Conservation (phyloP, 2,113 vertebrate species). For the Danio rerio region DNA sequence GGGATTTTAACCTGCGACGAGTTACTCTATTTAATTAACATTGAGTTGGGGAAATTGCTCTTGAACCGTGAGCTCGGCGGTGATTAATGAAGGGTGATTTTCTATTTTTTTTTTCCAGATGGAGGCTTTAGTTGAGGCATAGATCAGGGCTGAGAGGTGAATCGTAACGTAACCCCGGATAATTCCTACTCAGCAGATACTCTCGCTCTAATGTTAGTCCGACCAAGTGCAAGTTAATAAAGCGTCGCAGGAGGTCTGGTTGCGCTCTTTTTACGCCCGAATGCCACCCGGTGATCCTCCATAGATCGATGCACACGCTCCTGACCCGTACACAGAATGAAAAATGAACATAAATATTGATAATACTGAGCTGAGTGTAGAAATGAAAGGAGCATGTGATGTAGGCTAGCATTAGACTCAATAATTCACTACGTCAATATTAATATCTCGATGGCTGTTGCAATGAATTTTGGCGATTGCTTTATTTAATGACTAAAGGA, state of each 20-base stretch:
- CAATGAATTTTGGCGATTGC: no score
- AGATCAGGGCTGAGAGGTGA: conserved; percentile 57
- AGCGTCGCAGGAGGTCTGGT: background rate
- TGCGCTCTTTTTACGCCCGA: background rate
- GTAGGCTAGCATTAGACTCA: no score
- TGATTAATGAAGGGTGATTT: conserved; percentile 47
- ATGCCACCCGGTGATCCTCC: background rate
- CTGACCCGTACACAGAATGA: background rate
- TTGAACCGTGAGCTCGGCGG: conserved; percentile 34
- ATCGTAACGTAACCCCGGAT: conserved; percentile 53
- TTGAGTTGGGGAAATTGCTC: conserved; percentile 50
- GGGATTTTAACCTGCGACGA: conserved; percentile 28
- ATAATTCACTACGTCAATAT: no score
- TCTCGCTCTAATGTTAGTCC: conserved; percentile 14
- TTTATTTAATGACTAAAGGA: no score
- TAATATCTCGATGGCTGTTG: no score
- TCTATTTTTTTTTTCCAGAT: conserved; percentile 46
- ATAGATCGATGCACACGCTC: background rate
- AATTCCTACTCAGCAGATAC: conserved; percentile 59
- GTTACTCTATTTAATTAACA: conserved; percentile 52
- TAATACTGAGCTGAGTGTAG: background rate
- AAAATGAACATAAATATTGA: background rate
- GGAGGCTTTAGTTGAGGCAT: conserved; percentile 52
- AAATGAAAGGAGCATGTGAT: background rate
- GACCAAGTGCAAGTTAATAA: background rate